Base-by-base conservation (phyloP, 2,113 vertebrate species). In the Gnathonemus longibarbis region DNA sequence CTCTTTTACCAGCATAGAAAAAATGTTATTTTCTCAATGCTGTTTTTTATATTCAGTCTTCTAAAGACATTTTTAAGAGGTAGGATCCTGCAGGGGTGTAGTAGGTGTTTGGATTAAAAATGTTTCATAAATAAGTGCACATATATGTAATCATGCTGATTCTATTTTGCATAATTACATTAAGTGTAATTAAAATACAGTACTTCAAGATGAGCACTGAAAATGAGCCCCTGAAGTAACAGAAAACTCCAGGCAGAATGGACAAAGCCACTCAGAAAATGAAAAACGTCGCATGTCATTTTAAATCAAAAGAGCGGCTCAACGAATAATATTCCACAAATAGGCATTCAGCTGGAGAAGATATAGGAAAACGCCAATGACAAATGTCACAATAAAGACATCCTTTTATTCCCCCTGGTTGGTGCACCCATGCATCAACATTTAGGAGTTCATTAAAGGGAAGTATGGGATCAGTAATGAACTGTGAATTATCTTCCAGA, bases 301-400 rank as follows among this genome's bases (percentile, higher is more conserved):
- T 80, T 19, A 80, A 80, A 42, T 80, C 31, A 42, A 80, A 80
- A 17, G 31, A 80, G 19, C 1, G 13, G 13, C 17, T 80, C 74
- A 80, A 80, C 13, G 39, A 42, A 80, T 80, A 42, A 80, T 42
- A 42, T 42, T 19, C 74, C 74, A 8, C 74, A 80, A 80, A 80
- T 80, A 80, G 35, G 15, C 35, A 42, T 80, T 31, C 74, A 80
- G 13, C 74, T 80, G 35, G 35, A 80, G 74, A 80, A 39, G 74
- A 80, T 80, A 80, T 42, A 19, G 74, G 74, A 42, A 77, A 39
- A 19, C 5, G 2, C 19, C 74, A 42, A 39, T 42, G 74, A 19
- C 5, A 80, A 8, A 80, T 80, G 74, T 80, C 74, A 80, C 74
- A 80, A 80, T 80, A 80, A 80, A 39, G 74, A 80, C 74, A 80